Base-by-base conservation (phyloP, 2,113 vertebrate species). In the Actenoides lindsayi region DNA sequence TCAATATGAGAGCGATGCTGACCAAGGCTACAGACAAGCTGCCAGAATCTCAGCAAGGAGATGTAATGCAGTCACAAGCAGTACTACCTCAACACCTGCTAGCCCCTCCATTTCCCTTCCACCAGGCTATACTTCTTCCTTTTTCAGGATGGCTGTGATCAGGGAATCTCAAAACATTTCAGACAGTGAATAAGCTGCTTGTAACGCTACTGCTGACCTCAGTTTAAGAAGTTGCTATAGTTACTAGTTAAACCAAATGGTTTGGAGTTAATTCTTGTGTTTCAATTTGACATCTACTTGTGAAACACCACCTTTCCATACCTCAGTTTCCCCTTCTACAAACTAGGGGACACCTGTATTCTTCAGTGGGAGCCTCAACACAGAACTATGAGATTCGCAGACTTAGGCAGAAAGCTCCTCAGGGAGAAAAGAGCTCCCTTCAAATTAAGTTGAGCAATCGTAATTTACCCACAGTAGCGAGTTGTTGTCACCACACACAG, bases 11-110 rank as follows among this genome's bases (percentile, higher is more conserved):
- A 74, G 82, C 46, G 65, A 28, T 8, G 19, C 27, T 48, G 21
- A 50, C 79, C 54, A 67, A 41, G 24, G 69, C 42, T 54, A 30
- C 0, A 0, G 39, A 81, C 1, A 0, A 9, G 24, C 21, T 80
- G 41, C 59, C 75, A 67, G 18, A 80, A 11, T 33, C 62, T 69
- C 33, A 30, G 35, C 59, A 77, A 50, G 51, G 39, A 78, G 33
- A 54, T 7, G 16, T 51, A 20, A 33, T 0, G 9, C 48, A 69
- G 65, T 19, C 33, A 54, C 57, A 60, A 69, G 54, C 39, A 68
- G 59, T 30, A 48, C 19, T 19, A 44, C 21, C 62, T 79, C 62
- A 68, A 54, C 71, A 83, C 53, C 73, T 62, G 50, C 54, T 33
- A 81, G 25, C 11, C 48, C 24, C 37, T 74, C 74, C 33, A 53